phyloP scores from a whole-genome alignment of 2,797 vertebrate species.

The Argentina silus region DNA sequence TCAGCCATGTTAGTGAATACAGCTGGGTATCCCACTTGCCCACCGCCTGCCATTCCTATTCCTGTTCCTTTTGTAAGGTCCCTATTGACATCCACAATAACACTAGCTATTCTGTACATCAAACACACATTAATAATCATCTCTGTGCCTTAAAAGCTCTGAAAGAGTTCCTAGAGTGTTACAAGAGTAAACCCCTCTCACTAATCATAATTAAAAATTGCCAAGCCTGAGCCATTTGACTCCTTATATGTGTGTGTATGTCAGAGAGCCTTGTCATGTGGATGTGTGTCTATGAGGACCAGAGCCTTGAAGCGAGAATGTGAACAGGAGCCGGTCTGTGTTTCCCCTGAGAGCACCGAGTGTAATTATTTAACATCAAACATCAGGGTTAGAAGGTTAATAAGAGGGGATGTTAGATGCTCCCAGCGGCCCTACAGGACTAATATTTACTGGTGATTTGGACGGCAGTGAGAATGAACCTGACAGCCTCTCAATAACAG shows the following conservation, averaged over 20 bases:
- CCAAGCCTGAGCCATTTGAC: neutral
- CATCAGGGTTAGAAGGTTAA: conserved; percentile 71
- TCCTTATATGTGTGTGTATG: neutral
- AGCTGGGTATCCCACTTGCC: conserved; percentile 42
- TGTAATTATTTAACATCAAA: conserved; percentile 73
- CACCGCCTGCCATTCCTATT: conserved; percentile 11
- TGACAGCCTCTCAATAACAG: conserved; percentile 73
- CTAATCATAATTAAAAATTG: conserved; percentile 29
- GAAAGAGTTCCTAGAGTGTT: neutral
- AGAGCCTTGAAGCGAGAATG: conserved; percentile 12
- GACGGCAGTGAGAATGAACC: conserved; percentile 59
- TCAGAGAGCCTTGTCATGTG: neutral
- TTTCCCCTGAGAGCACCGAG: conserved; percentile 55
- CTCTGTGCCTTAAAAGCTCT: neutral
- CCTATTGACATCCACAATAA: conserved; percentile 6
- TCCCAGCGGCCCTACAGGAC: conserved; percentile 62
- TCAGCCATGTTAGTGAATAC: conserved; percentile 40
- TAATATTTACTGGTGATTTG: conserved; percentile 73
- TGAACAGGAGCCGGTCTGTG: conserved; percentile 33
- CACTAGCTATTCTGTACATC: neutral
- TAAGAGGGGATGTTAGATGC: conserved; percentile 64
- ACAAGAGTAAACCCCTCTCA: conserved; percentile 15
- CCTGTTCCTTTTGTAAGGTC: conserved; percentile 35
- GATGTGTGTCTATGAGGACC: conserved; percentile 8
- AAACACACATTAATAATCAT: neutral